phyloP scores from a whole-genome alignment of 1,140 invertebrate genomes.

The Calycopis cecrops region DNA sequence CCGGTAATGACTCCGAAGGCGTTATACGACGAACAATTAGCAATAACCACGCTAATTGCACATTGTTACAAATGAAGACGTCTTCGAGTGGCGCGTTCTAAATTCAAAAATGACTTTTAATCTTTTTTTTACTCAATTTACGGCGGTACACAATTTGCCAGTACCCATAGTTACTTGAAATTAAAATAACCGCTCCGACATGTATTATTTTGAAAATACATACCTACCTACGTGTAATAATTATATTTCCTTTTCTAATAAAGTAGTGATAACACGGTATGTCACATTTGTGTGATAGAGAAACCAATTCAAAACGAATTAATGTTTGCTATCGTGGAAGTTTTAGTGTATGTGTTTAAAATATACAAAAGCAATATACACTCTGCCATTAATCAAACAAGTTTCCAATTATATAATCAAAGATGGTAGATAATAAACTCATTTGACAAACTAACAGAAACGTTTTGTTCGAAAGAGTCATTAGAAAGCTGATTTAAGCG shows the following conservation, averaged over 20 bases:
- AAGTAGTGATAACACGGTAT: no score
- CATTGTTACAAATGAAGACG: conserved; percentile 23
- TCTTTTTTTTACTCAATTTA: conserved; percentile 3
- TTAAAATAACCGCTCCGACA: no score
- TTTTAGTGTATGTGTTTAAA: neutral
- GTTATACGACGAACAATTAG: conserved; percentile 28
- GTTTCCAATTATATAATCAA: neutral
- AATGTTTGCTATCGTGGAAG: no score
- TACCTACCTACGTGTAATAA: no score
- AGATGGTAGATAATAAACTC: conserved; percentile 9
- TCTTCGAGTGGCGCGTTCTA: conserved; percentile 17
- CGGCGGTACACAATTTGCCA: no score
- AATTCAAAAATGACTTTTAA: conserved; percentile 15
- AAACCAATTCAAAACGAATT: no score
- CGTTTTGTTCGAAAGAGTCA: neutral
- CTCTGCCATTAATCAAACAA: conserved; percentile 5
- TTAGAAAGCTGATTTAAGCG: conserved; percentile 8
- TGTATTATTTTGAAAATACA: no score
- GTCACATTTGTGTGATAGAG: no score
- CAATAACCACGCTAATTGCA: conserved; percentile 21
- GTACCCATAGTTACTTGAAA: no score
- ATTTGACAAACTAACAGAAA: neutral
- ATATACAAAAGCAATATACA: neutral
- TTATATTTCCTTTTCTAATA: no score
- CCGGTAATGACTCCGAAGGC: neutral